These are phyloP conservation scores for Ips nitidus DNA, from an alignment of 1,140 invertebrate genomes.

Conservation along the genomic window DNA sequence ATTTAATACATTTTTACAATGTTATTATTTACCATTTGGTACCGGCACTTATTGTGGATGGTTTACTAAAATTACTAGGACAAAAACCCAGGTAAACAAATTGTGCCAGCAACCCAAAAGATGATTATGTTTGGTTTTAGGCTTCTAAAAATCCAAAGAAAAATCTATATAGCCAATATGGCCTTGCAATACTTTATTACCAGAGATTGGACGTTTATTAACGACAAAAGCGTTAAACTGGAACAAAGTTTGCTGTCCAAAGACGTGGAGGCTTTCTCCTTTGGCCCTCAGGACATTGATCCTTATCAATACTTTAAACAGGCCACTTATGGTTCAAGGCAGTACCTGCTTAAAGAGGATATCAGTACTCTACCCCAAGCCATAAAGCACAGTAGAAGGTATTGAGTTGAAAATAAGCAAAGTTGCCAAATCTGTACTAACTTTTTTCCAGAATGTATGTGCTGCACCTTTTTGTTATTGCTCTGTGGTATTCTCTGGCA, in stretches of 20 bases:
- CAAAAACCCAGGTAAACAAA: constrained; percentile 72
- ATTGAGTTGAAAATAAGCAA: neutral
- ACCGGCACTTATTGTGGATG: constrained; percentile 71
- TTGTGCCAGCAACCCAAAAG: neutral
- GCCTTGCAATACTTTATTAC: constrained; percentile 78
- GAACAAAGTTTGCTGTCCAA: constrained; percentile 59
- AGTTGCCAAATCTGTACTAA: too few species aligned
- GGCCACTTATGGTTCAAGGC: constrained; percentile 40
- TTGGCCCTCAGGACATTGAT: constrained; percentile 55
- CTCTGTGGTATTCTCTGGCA: too few species aligned
- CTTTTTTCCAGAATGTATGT: too few species aligned
- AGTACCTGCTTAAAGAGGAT: constrained; percentile 45
- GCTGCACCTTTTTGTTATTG: too few species aligned
- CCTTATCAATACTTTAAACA: constrained; percentile 56
- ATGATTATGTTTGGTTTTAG: constrained; percentile 55
- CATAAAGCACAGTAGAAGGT: constrained; percentile 33
- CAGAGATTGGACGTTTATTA: constrained; percentile 80
- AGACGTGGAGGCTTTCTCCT: constrained; percentile 68
- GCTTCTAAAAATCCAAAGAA: constrained; percentile 75
- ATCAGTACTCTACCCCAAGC: constrained; percentile 33
- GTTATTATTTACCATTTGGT: constrained; percentile 67
- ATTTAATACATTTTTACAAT: constrained; percentile 57
- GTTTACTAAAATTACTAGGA: constrained; percentile 60
- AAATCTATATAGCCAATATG: constrained; percentile 73
- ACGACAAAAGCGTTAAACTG: constrained; percentile 69